Evolutionary conservation across 1,140 invertebrate species (phyloP).

Genomic region (Contarinia nasturtii): DNA sequence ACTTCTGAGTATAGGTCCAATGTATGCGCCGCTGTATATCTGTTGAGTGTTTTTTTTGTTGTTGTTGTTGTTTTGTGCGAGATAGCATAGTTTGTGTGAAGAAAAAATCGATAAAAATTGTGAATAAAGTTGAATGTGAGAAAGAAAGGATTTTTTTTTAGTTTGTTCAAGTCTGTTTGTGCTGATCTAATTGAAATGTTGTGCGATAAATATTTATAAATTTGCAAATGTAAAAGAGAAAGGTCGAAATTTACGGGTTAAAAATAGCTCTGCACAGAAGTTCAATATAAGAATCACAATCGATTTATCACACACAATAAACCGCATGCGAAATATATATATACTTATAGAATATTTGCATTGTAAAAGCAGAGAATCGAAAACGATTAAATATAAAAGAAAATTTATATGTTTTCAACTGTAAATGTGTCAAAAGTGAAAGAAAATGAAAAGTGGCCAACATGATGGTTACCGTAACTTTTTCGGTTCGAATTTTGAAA

Average conservation of each 20-base stretch:
- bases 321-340: neutral
- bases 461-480: conserved; percentile 13
- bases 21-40: conserved; percentile 67
- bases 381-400: neutral
- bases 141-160: too few relatives aligned
- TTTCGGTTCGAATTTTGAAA: conserved; percentile 66
- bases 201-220: too few relatives aligned
- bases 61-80: too few relatives aligned
- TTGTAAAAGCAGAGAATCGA: neutral
- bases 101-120: too few relatives aligned
- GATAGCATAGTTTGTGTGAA: too few relatives aligned
- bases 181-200: too few relatives aligned
- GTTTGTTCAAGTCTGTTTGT: too few relatives aligned
- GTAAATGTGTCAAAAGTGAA: too few relatives aligned
- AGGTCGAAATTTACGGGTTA: too few relatives aligned
- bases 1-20: conserved; percentile 74
- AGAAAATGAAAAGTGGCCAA: neutral
- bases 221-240: too few relatives aligned
- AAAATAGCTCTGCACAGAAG: too few relatives aligned
- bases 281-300: neutral
- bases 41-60: conserved; percentile 5
- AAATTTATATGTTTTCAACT: neutral
- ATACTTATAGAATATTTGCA: neutral
- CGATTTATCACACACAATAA: neutral
- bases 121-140: too few relatives aligned